Percentiles rank a stretch among this genome's conserved stretches.
Evolutionary conservation across 2,113 vertebrate species (phyloP).

Genomic region (Perca fluviatilis): DNA sequence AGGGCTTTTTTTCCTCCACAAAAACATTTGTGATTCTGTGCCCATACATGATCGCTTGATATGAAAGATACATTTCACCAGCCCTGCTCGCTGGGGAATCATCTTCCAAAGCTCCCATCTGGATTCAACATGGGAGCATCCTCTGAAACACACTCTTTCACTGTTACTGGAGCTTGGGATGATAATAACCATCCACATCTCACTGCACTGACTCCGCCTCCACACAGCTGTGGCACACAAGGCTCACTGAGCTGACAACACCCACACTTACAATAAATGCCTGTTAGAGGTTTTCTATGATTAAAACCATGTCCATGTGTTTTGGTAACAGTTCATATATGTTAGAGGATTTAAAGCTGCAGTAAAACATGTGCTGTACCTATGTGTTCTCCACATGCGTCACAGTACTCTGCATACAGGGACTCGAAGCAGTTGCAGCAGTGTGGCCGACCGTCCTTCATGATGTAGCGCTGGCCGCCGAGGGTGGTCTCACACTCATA

Average conservation of each 20-base stretch:
- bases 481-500: constrained; percentile 95
- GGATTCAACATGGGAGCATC: constrained; percentile 66
- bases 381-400: constrained; percentile 97
- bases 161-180: constrained; percentile 56
- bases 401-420: constrained; percentile 96
- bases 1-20: constrained; percentile 7
- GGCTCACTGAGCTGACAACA: constrained; percentile 49
- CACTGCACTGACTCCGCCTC: constrained; percentile 63
- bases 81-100: constrained; percentile 55
- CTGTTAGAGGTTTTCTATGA: constrained; percentile 36
- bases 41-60: constrained; percentile 29
- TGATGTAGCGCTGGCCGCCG: constrained; percentile 98
- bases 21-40: constrained; percentile 36
- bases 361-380: constrained; percentile 80
- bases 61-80: constrained; percentile 53
- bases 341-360: constrained; percentile 5
- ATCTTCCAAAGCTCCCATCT: constrained; percentile 74
- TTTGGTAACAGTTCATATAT: constrained; percentile 22
- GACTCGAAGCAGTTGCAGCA: constrained; percentile 99
- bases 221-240: constrained; percentile 68
- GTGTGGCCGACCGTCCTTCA: constrained; percentile 97
- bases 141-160: constrained; percentile 55
- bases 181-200: constrained; percentile 76
- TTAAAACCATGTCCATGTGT: constrained; percentile 31
- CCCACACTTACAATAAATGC: constrained; percentile 52